These are phyloP conservation scores for Osmoderma eremita DNA, from an alignment of 2,888 invertebrate species.

Conservation along the genomic window DNA sequence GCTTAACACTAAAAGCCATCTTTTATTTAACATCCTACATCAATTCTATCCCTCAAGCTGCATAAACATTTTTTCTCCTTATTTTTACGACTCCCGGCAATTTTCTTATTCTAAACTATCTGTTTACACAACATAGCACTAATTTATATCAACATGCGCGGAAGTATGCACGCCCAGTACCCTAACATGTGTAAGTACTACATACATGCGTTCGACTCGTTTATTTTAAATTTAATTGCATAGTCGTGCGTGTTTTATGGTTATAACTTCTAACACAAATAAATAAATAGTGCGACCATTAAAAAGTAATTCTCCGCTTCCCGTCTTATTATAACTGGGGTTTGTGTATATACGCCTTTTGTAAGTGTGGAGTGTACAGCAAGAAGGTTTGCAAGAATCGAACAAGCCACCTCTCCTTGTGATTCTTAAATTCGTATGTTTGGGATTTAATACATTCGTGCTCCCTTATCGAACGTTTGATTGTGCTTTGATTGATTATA, in stretches of 20 bases:
- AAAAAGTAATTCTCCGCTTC: conserved; percentile 41
- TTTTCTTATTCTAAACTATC: too few relatives aligned
- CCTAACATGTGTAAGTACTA: not conserved
- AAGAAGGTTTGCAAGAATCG: too few relatives aligned
- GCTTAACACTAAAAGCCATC: too few relatives aligned
- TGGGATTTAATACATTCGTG: too few relatives aligned
- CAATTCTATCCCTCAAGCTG: not conserved
- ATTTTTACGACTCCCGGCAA: too few relatives aligned
- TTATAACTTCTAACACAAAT: conserved; percentile 42
- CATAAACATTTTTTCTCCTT: not conserved
- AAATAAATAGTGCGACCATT: conserved; percentile 42
- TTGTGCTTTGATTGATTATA: too few relatives aligned
- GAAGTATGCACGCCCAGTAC: not conserved
- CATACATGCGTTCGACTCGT: conserved; percentile 2
- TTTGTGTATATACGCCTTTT: not conserved
- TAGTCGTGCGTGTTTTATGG: conserved; percentile 32
- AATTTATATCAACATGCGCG: conserved; percentile 19
- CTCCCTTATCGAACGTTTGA: too few relatives aligned
- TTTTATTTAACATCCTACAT: not conserved
- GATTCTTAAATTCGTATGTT: too few relatives aligned
- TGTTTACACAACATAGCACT: too few relatives aligned
- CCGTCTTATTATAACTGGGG: conserved; percentile 27
- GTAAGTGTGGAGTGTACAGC: too few relatives aligned
- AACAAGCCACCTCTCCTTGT: too few relatives aligned
- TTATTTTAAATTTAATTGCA: conserved; percentile 46